Evolutionary conservation across 2,113 vertebrate genomes (phyloP).

Genomic region (Lonchura striata): DNA sequence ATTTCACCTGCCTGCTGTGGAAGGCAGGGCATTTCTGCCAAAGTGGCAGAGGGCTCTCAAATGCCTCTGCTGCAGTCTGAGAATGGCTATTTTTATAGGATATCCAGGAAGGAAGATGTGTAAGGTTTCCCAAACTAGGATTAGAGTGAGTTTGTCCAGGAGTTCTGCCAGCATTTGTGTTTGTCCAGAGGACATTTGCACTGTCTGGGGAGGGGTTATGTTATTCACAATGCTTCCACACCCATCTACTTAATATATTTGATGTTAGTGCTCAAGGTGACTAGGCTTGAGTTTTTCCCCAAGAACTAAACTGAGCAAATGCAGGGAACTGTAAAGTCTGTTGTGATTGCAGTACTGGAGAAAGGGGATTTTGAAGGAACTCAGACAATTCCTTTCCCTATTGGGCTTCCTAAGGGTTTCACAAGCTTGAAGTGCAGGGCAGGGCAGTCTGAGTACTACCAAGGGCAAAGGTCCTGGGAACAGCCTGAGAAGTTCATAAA

Average conservation of each 20-base stretch:
- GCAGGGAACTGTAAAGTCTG: neutral
- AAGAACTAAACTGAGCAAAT: neutral
- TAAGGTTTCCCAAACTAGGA: no score
- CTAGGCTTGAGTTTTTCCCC: neutral
- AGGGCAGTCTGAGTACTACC: neutral
- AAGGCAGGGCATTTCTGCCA: no score
- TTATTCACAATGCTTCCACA: no score
- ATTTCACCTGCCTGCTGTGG: no score
- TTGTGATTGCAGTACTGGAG: neutral
- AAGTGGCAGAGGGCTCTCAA: no score
- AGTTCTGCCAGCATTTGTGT: no score
- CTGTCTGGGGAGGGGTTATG: no score
- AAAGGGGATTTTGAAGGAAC: neutral
- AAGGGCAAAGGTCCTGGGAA: neutral
- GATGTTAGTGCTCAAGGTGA: neutral
- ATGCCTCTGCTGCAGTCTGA: no score
- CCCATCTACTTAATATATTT: neutral
- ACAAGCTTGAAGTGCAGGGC: neutral
- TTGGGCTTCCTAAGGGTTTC: neutral
- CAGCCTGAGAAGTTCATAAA: neutral
- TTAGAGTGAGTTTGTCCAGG: no score
- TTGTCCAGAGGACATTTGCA: no score
- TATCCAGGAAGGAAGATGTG: no score
- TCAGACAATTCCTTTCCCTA: neutral
- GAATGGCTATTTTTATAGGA: no score